Conservation (phyloP, 1,140 invertebrate genomes). For the Reticulitermes speratus region DNA sequence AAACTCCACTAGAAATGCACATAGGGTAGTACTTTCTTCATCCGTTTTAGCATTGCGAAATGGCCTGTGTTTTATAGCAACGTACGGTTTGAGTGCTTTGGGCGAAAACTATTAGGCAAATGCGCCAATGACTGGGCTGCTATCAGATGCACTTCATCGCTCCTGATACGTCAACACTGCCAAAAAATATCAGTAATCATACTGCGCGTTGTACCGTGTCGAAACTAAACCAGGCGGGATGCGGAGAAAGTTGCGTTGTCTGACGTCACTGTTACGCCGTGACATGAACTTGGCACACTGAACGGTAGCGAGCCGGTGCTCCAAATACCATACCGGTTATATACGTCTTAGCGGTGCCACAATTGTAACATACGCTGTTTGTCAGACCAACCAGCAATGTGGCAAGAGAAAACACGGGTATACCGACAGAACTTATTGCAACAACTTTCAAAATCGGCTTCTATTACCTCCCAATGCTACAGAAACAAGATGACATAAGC, state of each 20-base stretch:
- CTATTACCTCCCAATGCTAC: not conserved
- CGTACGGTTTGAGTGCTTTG: not conserved
- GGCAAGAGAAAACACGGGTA: not conserved
- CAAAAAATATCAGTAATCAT: not conserved
- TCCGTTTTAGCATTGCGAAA: not conserved
- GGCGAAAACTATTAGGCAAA: not conserved
- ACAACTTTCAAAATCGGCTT: no score
- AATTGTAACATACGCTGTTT: not conserved
- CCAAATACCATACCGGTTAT: not conserved
- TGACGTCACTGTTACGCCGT: not conserved
- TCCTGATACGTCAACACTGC: not conserved
- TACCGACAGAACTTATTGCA: not conserved
- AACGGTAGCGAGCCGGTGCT: not conserved
- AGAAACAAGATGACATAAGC: not conserved
- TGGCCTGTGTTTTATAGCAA: not conserved
- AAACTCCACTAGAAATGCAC: not conserved
- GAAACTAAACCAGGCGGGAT: not conserved
- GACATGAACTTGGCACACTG: slow-evolving; percentile 10
- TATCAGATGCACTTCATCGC: slow-evolving; percentile 2
- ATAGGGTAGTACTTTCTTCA: not conserved
- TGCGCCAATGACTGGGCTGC: not conserved
- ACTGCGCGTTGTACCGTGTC: not conserved
- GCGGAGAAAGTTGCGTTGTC: not conserved
- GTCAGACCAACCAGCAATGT: not conserved
- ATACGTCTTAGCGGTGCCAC: not conserved